Evolutionary conservation across 2,888 invertebrate species (phyloP), one percentile per base, ranked within the genome.

Genomic region (Tromatobia lineatoria): DNA sequence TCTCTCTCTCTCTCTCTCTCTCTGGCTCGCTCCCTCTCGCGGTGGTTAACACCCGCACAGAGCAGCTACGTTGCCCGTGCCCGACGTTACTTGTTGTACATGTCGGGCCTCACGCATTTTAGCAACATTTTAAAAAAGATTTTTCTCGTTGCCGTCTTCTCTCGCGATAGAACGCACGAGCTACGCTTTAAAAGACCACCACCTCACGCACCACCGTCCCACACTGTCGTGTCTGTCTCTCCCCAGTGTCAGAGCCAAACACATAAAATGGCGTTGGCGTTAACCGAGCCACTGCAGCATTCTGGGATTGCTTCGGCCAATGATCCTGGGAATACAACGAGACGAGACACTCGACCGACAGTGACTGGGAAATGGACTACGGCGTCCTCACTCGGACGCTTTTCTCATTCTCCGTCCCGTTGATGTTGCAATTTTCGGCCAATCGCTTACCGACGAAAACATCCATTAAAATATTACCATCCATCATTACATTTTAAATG

Each of bases 211-310:
- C 83, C 83, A 74, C 83, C 80, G 83, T 77, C 83, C 73, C 80
- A 69, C 80, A 84, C 80, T 83, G 77, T 83, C n/a, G 80, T 80
- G 77, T 84, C 11, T 45, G 20, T 38, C 34, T 54, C 38, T 42
- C 71, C 88, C 89, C 90, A 91, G 90, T 91, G 91, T 91, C 92
- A 89, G 91, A 91, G 90, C 91, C 92, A 92, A 92, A 91, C 92
- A 93, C 92, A 90, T 92, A 92, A 93, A 93, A 93, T 93, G 92
- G 92, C 93, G 92, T 90, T 93, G 92, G 92, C 93, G 92, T 90
- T 90, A 80, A 87, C 87, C 87, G 89, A 80, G 69, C 38, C 75
- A 80, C 89, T 88, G 89, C 89, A 89, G 88, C 90, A 89, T 90
- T 88, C 84, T 88, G 87, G 90, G 89, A 87, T 85, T n/a, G 61